Evolutionary conservation across 2,113 vertebrate species (phyloP), one percentile per base, ranked within the genome.

Genomic region (Acrocephalus kingi): DNA sequence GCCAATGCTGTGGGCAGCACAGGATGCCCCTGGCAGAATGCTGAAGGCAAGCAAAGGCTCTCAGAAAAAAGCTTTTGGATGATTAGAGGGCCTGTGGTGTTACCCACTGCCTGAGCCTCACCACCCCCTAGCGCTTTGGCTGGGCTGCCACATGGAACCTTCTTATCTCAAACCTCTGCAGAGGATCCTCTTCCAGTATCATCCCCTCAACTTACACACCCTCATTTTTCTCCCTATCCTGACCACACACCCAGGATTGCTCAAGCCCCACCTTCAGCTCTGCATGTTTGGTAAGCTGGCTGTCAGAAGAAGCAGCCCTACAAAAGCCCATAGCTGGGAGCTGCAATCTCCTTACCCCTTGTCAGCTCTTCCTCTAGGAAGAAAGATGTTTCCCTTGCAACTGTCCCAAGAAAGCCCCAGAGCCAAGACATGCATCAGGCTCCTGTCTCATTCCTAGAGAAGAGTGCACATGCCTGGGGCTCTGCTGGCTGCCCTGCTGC

Each of bases 401-500:
- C 20, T 66, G 43, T 85, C 55, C 56, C 74, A 74, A 80, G 30
- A 51, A 85, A 71, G 33, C 6, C 30, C 9, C 55, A 51, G 76
- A 78, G 56, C 37, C 1, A 1, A 85, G n/a, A 87, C 11, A 46
- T 0, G 0, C 10, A 4, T 18, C 33, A 84, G 54, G n/a, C 13
- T 74, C 31, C 84, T 31, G 22, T 20, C 45, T 61, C 31, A 17
- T n/a, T 87, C 81, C 69, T 46, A 37, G 37, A 51, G 48, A 85
- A 37, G 25, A 41, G 2, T 17, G 35, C 5, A 2, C 3, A 7
- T 63, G 73, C 43, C 64, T 43, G 28, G 77, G 66, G 69, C 49
- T 81, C 91, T 89, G 61, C 80, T 64, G 62, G 58, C 48, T 6
- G 13, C 62, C 22, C 48, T 49, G 33, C n/a, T 64, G 66, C 41